Base-by-base conservation (phyloP, 2,797 vertebrate genomes). In the Anguilla megastoma region DNA sequence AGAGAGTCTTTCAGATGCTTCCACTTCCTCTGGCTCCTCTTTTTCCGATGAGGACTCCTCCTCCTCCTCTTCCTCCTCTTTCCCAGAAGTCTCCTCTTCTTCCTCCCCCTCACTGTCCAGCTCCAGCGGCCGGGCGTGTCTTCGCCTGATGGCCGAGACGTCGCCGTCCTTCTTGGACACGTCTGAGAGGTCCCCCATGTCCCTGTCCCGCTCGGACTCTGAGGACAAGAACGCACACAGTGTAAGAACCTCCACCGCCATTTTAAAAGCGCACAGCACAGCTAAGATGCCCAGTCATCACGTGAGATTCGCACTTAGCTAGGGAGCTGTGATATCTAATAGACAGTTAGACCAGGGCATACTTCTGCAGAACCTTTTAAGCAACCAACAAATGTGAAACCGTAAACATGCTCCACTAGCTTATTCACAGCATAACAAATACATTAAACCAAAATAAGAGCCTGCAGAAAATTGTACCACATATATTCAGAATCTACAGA, bases 71-170 rank as follows among this genome's bases (percentile, higher is more conserved):
- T 91, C 90, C 63, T 98, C 97, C 21, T 84, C 85, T 36, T 92
- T 90, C 79, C 92, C 89, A 89, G 90, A 90, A 85, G 90, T 87
- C 85, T 95, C 96, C 27, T 95, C 95, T 3, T 91, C 90, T n/a
- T 97, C 97, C 63, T 98, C 97, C 21, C 97, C 97, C 6, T 98
- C 98, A 0, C 98, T 99, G 92, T 99, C 98, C 0, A 99, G 97
- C 87, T 96, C 96, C 84, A 97, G 91, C 0, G 98, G 98, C 91
- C 98, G 96, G 0, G 96, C 96, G 0, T 98, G 98, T 90, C 97
- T 96, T n/a, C 97, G 96, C 87, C 97, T 95, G 88, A 96, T 89
- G 0, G 94, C 93, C 63, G 95, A 92, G 0, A 94, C 91, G 60
- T 96, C 95, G 21, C 93, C 91, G 85, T 96, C 95, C 84, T 94